Evolutionary conservation across 2,113 vertebrate species (phyloP).

Genomic region (Aegotheles bennettii): DNA sequence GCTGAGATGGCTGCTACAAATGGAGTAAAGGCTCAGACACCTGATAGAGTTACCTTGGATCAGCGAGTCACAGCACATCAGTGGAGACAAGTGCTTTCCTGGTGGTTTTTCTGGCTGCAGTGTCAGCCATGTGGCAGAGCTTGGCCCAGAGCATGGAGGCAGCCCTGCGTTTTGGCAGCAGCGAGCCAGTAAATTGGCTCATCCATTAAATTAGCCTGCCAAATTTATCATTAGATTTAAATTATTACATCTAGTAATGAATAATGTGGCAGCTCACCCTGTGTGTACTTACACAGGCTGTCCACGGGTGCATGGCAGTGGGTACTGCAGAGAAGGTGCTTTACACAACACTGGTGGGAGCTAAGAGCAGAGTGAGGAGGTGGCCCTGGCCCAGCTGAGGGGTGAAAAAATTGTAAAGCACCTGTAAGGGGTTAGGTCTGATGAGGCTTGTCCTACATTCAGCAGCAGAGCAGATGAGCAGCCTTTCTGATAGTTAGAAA

Average conservation of each 20-base stretch:
- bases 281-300: rapidly evolving
- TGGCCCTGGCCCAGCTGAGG: neutral
- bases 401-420: neutral
- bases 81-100: neutral
- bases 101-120: neutral
- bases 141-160: neutral
- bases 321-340: neutral
- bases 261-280: neutral
- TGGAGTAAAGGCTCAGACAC: neutral
- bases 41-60: neutral
- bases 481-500: neutral
- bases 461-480: neutral
- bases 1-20: neutral
- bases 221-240: neutral
- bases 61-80: neutral
- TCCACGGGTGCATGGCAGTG: rapidly evolving
- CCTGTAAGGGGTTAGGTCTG: neutral
- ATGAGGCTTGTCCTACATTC: neutral
- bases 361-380: neutral
- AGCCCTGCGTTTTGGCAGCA: neutral
- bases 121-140: neutral
- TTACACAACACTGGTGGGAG: neutral
- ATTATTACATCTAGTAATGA: neutral
- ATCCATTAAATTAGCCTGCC: neutral
- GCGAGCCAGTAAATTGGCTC: neutral